Evolutionary conservation across 2,113 vertebrate genomes (phyloP).

Genomic region (Muntiacus muntjak): DNA sequence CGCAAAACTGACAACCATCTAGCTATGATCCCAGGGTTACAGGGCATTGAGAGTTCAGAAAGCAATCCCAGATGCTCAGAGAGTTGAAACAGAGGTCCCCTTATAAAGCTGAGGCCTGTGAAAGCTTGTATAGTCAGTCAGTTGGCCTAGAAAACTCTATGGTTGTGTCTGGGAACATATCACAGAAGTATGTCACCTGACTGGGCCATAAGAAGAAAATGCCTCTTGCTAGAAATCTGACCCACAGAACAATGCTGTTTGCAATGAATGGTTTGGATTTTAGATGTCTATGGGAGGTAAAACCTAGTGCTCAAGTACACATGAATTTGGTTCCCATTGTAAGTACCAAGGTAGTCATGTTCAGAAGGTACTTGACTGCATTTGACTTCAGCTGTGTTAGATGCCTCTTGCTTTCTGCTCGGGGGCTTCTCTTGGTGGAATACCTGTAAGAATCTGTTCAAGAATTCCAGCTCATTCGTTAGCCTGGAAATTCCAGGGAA

Average conservation of each 20-base stretch:
- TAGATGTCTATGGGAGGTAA: background rate
- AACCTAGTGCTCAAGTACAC: background rate
- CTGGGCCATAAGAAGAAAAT: background rate
- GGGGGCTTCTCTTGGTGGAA: background rate
- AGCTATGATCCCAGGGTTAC: background rate
- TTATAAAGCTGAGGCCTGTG: background rate
- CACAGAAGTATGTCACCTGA: background rate
- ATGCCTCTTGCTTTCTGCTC: background rate
- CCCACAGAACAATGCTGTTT: background rate
- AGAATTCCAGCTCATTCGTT: background rate
- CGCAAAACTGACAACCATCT: background rate
- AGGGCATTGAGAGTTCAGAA: background rate
- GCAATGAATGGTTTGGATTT: background rate
- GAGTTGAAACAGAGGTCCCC: background rate
- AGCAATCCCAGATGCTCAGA: background rate
- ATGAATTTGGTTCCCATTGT: background rate
- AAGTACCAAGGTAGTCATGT: background rate
- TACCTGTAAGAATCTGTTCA: background rate
- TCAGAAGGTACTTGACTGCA: background rate
- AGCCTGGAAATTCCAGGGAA: background rate
- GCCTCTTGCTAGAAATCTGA: background rate
- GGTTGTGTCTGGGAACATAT: background rate
- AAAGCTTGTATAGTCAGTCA: background rate
- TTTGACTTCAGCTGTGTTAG: background rate
- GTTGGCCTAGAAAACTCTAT: background rate